Conservation (phyloP, 2,797 vertebrate species). For the Hephaestus fuliginosus region DNA sequence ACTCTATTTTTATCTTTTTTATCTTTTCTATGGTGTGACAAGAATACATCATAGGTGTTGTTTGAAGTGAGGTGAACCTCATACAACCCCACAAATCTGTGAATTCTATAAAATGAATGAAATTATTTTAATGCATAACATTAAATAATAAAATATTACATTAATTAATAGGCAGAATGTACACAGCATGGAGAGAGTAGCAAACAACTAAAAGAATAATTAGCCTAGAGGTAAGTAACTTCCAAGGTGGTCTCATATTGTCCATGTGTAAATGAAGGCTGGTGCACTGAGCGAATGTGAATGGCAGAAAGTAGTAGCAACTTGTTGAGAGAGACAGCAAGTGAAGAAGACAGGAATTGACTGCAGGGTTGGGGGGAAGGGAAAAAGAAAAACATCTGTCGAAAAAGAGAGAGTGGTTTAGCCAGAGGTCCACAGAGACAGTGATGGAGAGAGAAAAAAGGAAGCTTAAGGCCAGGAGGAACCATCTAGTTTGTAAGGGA, state of each 20-base stretch:
- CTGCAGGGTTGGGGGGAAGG: not conserved
- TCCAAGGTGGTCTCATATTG: not conserved
- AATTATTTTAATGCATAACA: not conserved
- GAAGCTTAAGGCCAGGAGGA: not conserved
- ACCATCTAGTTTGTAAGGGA: not conserved
- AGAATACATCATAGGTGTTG: not conserved
- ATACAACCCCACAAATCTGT: not conserved
- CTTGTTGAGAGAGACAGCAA: conserved; percentile 15
- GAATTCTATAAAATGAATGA: not conserved
- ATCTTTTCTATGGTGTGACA: conserved; percentile 5
- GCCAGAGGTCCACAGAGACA: conserved; percentile 15
- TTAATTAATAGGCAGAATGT: not conserved
- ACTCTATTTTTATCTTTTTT: not conserved
- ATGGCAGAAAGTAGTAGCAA: conserved; percentile 13
- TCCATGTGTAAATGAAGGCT: not conserved
- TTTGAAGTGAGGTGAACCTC: not conserved
- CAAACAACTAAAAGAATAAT: not conserved
- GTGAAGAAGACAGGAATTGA: conserved; percentile 5
- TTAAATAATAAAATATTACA: not conserved
- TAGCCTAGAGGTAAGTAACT: not conserved
- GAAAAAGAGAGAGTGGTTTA: conserved; percentile 24
- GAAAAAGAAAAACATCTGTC: conserved; percentile 36
- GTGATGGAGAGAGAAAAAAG: conserved; percentile 16
- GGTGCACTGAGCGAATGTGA: not conserved
- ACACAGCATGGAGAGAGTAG: not conserved